These are phyloP conservation scores for Lepidocolaptes lacrymiger DNA, from an alignment of 2,797 vertebrate species.

Conservation along the genomic window DNA sequence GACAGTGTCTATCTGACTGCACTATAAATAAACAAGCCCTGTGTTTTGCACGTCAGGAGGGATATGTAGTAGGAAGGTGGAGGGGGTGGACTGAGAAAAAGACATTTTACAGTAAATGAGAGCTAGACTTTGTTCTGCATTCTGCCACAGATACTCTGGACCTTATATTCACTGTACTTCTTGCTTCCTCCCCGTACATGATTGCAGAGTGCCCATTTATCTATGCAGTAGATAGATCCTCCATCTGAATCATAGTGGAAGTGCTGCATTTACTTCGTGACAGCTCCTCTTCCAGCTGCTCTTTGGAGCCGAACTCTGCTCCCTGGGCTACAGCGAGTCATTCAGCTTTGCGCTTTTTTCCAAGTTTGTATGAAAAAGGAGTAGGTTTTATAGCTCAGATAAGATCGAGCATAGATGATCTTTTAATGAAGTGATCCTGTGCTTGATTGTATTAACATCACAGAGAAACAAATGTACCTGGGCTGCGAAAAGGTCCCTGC, in stretches of 20 bases:
- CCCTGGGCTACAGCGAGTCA: background rate
- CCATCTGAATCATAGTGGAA: background rate
- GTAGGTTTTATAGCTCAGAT: background rate
- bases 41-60: background rate
- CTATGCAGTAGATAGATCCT: background rate
- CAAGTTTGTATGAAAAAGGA: background rate
- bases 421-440: constrained; percentile 65
- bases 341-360: background rate
- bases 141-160: background rate
- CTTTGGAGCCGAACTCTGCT: background rate
- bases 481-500: background rate
- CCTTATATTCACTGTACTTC: background rate
- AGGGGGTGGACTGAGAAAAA: background rate
- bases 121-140: background rate
- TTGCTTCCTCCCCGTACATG: background rate
- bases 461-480: constrained; percentile 31
- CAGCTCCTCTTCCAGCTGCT: background rate
- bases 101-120: background rate
- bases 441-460: constrained; percentile 53
- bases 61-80: background rate
- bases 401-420: constrained; percentile 29
- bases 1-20: background rate
- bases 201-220: background rate
- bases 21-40: background rate
- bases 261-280: background rate